Percentiles rank a stretch among this genome's conserved stretches.
phyloP scores from a whole-genome alignment of 2,888 invertebrate genomes.

The Falcaria lacertinaria region DNA sequence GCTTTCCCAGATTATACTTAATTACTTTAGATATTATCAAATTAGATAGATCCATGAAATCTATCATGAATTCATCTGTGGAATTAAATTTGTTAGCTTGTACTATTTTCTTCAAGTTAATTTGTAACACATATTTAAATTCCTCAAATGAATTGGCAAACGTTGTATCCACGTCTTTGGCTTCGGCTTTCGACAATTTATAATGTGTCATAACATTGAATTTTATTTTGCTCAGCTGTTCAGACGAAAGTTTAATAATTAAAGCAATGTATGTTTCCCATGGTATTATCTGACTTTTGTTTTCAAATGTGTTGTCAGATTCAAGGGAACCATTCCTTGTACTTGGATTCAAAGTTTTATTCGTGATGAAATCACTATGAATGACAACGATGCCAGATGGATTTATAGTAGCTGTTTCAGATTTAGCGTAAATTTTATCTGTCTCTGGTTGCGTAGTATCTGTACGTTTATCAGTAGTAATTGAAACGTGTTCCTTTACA shows the following conservation, averaged over 20 bases:
- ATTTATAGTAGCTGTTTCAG: too few species aligned
- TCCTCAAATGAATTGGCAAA: constrained; percentile 26
- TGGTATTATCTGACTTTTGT: constrained; percentile 7
- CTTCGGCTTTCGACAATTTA: constrained; percentile 14
- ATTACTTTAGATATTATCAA: constrained; percentile 32
- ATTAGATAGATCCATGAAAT: constrained; percentile 41
- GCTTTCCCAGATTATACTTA: constrained; percentile 22
- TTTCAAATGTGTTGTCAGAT: constrained; percentile 1
- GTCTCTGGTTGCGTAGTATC: too few species aligned
- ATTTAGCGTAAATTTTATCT: too few species aligned
- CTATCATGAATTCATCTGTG: constrained; percentile 34
- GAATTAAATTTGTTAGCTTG: constrained; percentile 18
- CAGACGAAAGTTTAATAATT: constrained; percentile 21
- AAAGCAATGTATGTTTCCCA: constrained; percentile 19
- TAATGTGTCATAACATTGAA: constrained; percentile 33
- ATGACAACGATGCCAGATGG: too few species aligned
- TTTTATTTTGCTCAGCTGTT: constrained; percentile 23
- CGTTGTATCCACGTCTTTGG: constrained; percentile 18
- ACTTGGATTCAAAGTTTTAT: background rate
- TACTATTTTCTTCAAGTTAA: constrained; percentile 26
- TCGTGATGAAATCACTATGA: background rate
- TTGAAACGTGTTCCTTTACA: too few species aligned
- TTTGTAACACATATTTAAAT: constrained; percentile 26
- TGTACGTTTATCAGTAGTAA: too few species aligned
- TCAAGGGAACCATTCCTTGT: constrained; percentile 1